Conservation (phyloP, 2,888 invertebrate genomes). For the Acleris sparsana region DNA sequence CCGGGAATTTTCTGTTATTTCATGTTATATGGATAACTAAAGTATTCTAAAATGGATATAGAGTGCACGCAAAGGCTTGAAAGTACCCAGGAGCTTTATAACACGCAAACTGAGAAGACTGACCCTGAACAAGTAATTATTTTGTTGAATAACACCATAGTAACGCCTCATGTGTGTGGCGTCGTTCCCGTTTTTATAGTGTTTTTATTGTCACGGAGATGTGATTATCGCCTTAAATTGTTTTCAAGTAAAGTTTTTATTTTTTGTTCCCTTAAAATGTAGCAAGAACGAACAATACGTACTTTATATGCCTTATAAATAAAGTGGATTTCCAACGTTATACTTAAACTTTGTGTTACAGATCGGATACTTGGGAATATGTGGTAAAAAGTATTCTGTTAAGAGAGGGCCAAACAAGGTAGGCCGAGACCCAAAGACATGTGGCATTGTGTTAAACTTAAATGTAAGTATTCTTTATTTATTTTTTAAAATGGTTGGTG, state of each 20-base stretch:
- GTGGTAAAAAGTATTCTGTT: slow-evolving; percentile 67
- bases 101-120: slow-evolving; percentile 49
- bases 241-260: no score
- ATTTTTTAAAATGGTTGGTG: no score
- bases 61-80: slow-evolving; percentile 73
- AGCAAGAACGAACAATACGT: no score
- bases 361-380: slow-evolving; percentile 75
- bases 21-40: slow-evolving; percentile 17
- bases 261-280: no score
- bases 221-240: neutral
- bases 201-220: neutral
- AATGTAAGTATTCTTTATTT: slow-evolving; percentile 71
- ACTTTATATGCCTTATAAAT: no score
- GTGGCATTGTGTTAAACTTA: slow-evolving; percentile 65
- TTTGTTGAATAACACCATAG: slow-evolving; percentile 30
- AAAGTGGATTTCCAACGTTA: no score
- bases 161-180: slow-evolving; percentile 13
- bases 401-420: slow-evolving; percentile 72
- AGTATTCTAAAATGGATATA: slow-evolving; percentile 49
- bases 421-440: slow-evolving; percentile 71
- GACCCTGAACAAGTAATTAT: slow-evolving; percentile 64
- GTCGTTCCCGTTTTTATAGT: neutral
- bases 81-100: slow-evolving; percentile 63
- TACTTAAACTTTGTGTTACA: slow-evolving; percentile 46
- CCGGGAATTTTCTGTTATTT: slow-evolving; percentile 19